Percentiles rank a stretch among this genome's conserved stretches.
Conservation (phyloP, 2,113 vertebrate genomes). For the Puntigrus tetrazona region DNA sequence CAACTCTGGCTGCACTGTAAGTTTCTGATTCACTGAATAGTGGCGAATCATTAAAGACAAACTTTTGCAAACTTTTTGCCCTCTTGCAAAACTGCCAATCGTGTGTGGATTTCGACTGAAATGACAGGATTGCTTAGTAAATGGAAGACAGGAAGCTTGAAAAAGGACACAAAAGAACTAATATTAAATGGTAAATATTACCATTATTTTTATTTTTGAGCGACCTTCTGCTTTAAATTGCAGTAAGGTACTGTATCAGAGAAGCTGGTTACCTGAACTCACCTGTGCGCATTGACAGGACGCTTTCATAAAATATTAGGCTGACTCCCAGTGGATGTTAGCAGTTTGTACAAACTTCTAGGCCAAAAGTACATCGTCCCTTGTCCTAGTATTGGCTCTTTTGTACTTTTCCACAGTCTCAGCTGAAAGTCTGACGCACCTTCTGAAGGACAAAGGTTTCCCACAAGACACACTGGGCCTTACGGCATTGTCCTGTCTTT, state of each 20-base stretch:
- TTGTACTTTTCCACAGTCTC: constrained; percentile 63
- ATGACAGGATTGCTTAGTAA: background rate
- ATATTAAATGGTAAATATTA: background rate
- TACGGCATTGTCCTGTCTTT: constrained; percentile 4
- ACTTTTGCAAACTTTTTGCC: too few relatives aligned
- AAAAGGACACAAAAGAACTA: background rate
- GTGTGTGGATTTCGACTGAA: background rate
- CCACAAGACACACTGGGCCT: constrained; percentile 22
- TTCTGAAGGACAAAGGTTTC: constrained; percentile 68
- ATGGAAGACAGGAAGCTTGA: background rate
- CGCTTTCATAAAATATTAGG: background rate
- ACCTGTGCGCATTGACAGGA: background rate
- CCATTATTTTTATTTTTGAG: background rate
- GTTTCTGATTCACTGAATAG: too few relatives aligned
- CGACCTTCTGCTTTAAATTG: background rate
- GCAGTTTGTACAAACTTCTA: constrained; percentile 44
- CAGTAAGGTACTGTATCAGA: background rate
- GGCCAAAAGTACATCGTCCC: constrained; percentile 29
- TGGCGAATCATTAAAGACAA: too few relatives aligned
- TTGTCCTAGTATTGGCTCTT: constrained; percentile 37
- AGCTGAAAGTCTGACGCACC: constrained; percentile 72
- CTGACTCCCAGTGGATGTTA: constrained; percentile 46
- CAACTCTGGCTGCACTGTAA: too few relatives aligned
- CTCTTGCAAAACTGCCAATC: background rate
- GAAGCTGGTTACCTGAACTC: background rate